These are phyloP conservation scores for Melanotaenia maccullochi DNA, from an alignment of 2,797 vertebrate genomes.

Conservation along the genomic window DNA sequence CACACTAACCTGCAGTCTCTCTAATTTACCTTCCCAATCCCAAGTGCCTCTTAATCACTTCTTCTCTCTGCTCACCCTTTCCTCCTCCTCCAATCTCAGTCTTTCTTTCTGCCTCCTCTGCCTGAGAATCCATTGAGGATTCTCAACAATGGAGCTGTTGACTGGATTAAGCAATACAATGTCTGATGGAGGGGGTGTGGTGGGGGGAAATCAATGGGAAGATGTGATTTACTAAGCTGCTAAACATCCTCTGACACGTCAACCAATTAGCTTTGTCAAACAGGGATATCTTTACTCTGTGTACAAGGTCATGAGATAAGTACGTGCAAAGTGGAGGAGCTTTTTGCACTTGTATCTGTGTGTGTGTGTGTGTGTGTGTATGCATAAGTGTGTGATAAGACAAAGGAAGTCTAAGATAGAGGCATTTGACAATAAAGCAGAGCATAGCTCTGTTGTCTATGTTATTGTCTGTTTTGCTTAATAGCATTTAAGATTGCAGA, in stretches of 20 bases:
- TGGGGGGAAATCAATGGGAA: slow-evolving; percentile 70
- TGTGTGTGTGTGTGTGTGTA: background rate
- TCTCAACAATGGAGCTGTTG: slow-evolving; percentile 76
- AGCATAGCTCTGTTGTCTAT: slow-evolving; percentile 45
- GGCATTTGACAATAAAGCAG: slow-evolving; percentile 39
- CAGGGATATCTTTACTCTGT: slow-evolving; percentile 70
- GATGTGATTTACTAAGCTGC: slow-evolving; percentile 81
- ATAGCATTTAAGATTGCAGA: slow-evolving; percentile 57
- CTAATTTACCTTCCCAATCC: slow-evolving; percentile 67
- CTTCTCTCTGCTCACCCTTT: slow-evolving; percentile 52
- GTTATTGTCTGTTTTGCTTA: slow-evolving; percentile 58
- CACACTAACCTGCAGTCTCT: slow-evolving; percentile 48
- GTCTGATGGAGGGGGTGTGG: slow-evolving; percentile 61
- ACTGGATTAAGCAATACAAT: slow-evolving; percentile 81
- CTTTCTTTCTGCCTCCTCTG: slow-evolving; percentile 50
- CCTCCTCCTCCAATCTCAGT: slow-evolving; percentile 36
- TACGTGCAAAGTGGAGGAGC: slow-evolving; percentile 28
- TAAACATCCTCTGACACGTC: slow-evolving; percentile 77
- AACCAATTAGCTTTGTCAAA: slow-evolving; percentile 81
- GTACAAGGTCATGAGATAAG: slow-evolving; percentile 74
- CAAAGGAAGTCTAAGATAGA: slow-evolving; percentile 42
- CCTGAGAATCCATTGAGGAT: slow-evolving; percentile 71
- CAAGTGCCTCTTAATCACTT: slow-evolving; percentile 70
- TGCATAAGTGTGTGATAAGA: slow-evolving; percentile 8
- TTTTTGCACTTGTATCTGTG: slow-evolving; percentile 19